These are phyloP conservation scores for Cryptoprocta ferox DNA, from an alignment of 2,797 vertebrate species.

Conservation along the genomic window DNA sequence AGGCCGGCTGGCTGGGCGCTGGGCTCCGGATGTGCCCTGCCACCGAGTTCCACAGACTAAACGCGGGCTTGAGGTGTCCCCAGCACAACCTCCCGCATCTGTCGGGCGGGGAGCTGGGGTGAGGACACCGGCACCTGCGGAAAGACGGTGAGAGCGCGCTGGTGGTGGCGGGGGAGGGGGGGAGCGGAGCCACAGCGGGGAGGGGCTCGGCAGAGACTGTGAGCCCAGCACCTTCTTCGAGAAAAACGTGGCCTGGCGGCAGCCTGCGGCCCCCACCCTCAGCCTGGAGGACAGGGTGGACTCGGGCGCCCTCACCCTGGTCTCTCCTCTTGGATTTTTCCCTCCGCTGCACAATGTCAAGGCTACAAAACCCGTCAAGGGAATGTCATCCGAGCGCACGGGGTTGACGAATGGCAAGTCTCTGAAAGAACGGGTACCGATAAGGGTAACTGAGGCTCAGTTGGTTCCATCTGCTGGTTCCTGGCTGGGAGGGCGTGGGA, in stretches of 20 bases:
- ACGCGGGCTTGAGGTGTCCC: constrained; percentile 48
- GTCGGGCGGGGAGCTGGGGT: constrained; percentile 65
- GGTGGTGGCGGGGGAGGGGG: constrained; percentile 57
- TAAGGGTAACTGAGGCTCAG: background rate
- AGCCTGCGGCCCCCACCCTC: background rate
- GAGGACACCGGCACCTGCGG: constrained; percentile 80
- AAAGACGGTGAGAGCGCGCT: background rate
- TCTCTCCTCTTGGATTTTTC: background rate
- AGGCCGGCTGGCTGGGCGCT: background rate
- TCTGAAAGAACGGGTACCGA: background rate
- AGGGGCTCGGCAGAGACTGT: accelerated
- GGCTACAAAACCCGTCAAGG: background rate
- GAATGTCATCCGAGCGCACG: background rate
- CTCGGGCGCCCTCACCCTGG: background rate
- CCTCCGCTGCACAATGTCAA: constrained; percentile 33
- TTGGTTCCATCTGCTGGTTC: background rate
- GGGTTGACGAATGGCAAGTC: constrained; percentile 7
- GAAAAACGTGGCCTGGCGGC: background rate
- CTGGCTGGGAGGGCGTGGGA: background rate
- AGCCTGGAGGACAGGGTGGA: accelerated
- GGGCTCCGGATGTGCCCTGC: background rate
- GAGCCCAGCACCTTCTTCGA: background rate
- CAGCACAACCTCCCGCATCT: background rate
- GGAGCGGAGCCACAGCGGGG: accelerated
- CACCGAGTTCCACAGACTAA: constrained; percentile 68